phyloP scores from a whole-genome alignment of 2,888 invertebrate species.

The Tribolium freemani region DNA sequence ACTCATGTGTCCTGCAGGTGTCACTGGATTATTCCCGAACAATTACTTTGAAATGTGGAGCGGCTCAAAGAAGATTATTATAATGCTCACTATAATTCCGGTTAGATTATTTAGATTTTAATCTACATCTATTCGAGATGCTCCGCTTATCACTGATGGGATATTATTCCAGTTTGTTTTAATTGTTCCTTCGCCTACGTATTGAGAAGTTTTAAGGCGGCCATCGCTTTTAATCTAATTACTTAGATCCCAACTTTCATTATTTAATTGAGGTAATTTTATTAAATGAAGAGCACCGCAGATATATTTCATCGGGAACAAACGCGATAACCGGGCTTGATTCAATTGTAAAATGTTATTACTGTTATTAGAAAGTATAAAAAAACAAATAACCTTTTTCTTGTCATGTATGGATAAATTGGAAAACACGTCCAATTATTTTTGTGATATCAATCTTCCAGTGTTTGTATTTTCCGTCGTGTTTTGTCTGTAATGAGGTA shows the following conservation, averaged over 20 bases:
- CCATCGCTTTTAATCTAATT: conserved; percentile 34
- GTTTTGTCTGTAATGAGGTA: too few relatives aligned
- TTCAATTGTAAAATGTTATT: neutral
- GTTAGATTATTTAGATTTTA: conserved; percentile 42
- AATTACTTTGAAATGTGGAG: conserved; percentile 51
- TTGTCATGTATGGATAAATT: too few relatives aligned
- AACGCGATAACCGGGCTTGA: neutral
- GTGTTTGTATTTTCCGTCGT: too few relatives aligned
- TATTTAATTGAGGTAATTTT: conserved; percentile 30
- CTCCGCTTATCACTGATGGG: conserved; percentile 28
- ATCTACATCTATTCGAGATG: conserved; percentile 29
- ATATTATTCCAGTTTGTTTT: conserved; percentile 24
- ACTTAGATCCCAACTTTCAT: conserved; percentile 29
- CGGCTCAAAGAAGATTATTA: conserved; percentile 41
- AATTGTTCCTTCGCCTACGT: conserved; percentile 27
- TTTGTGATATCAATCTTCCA: too few relatives aligned
- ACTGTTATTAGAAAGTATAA: neutral
- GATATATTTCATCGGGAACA: neutral
- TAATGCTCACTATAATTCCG: conserved; percentile 33
- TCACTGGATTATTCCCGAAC: conserved; percentile 50
- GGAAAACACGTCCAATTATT: too few relatives aligned
- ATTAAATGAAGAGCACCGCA: conserved; percentile 16
- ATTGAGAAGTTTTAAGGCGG: conserved; percentile 27
- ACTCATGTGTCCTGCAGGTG: conserved; percentile 47
- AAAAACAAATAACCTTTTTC: too few relatives aligned